phyloP scores from a whole-genome alignment of 2,113 vertebrate species.

The Eulemur rufifrons region DNA sequence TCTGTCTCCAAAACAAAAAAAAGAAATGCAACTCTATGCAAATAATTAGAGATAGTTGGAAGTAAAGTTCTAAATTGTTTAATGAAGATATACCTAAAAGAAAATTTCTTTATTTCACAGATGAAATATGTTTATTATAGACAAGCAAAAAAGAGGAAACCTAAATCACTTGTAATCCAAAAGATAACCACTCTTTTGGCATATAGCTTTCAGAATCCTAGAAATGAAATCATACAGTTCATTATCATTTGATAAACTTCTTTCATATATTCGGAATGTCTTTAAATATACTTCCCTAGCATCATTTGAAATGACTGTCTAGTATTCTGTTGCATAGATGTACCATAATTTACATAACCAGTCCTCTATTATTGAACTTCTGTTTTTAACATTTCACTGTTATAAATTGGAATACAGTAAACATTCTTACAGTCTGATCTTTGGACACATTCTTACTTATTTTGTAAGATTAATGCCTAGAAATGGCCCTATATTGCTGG shows the following conservation, averaged over 20 bases:
- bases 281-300: neutral
- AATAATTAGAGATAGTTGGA: neutral
- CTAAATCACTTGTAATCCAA: neutral
- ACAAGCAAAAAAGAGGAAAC: neutral
- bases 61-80: neutral
- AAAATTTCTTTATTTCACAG: neutral
- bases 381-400: neutral
- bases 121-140: neutral
- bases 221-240: neutral
- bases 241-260: neutral
- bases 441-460: neutral
- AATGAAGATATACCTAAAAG: neutral
- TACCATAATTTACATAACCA: neutral
- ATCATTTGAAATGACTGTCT: neutral
- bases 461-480: conserved; percentile 17
- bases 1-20: too few species aligned
- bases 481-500: neutral
- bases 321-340: neutral
- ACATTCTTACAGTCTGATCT: neutral
- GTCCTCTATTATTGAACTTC: neutral
- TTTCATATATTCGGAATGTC: neutral
- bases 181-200: neutral
- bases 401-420: neutral
- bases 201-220: neutral
- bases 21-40: neutral